phyloP scores from a whole-genome alignment of 1,140 invertebrate species.

The Leucophenga varia region DNA sequence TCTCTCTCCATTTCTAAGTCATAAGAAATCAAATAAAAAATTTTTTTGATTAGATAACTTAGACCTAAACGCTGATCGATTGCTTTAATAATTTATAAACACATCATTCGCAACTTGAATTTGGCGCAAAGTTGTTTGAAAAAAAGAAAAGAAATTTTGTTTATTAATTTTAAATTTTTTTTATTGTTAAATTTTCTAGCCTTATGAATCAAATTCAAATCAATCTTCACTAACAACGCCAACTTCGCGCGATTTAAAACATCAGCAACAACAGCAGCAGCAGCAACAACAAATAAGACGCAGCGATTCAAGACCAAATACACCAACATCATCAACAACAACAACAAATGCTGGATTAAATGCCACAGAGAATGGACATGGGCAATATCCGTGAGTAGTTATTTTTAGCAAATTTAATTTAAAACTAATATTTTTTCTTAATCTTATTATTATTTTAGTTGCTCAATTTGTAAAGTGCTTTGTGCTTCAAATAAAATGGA shows the following conservation, averaged over 20 bases:
- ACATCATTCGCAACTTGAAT: too few relatives aligned
- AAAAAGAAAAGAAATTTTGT: constrained; percentile 18
- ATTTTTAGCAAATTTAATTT: neutral
- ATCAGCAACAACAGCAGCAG: too few relatives aligned
- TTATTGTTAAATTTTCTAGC: constrained; percentile 29
- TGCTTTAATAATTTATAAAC: neutral
- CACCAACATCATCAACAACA: constrained; percentile 39
- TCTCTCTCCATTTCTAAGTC: too few relatives aligned
- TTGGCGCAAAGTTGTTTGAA: constrained; percentile 6
- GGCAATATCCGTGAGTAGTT: constrained; percentile 50
- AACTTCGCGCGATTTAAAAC: constrained; percentile 48
- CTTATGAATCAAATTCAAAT: constrained; percentile 52
- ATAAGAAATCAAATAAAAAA: constrained; percentile 38
- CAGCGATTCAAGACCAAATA: constrained; percentile 48
- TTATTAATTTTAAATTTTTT: constrained; percentile 9
- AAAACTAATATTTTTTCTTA: constrained; percentile 3
- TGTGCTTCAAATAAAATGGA: constrained; percentile 74
- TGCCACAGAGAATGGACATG: constrained; percentile 50
- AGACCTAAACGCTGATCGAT: neutral
- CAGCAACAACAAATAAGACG: constrained; percentile 41
- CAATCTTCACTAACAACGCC: constrained; percentile 46
- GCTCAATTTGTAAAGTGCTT: constrained; percentile 74
- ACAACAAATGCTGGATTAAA: constrained; percentile 15
- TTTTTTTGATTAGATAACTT: constrained; percentile 38
- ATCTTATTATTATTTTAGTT: constrained; percentile 60